phyloP scores from a whole-genome alignment of 2,797 vertebrate genomes.

The Taeniopygia guttata region DNA sequence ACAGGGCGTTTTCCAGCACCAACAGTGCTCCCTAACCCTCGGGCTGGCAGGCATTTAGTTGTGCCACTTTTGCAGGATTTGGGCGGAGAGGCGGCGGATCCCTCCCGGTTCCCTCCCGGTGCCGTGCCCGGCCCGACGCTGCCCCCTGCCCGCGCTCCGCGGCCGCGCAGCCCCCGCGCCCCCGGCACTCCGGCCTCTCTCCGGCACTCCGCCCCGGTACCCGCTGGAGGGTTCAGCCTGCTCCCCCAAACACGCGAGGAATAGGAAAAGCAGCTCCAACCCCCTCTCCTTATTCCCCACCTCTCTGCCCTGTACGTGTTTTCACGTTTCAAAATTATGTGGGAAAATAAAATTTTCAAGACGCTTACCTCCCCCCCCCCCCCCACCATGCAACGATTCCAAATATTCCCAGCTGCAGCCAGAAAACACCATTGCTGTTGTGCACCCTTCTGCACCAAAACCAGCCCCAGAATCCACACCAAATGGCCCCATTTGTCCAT shows the following conservation, averaged over 20 bases:
- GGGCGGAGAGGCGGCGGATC: too few species aligned
- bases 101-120: not conserved
- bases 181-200: not conserved
- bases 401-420: not conserved
- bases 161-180: not conserved
- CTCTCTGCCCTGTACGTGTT: fast-evolving
- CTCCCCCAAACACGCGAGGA: not conserved
- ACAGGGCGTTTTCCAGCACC: not conserved
- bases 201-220: too few species aligned
- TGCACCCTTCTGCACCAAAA: fast-evolving
- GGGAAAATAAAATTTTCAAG: fast-evolving
- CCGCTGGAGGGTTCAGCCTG: not conserved
- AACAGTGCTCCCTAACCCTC: fast-evolving
- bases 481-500: not conserved
- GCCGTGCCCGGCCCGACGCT: not conserved
- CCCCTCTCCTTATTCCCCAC: fast-evolving
- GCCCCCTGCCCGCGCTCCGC: not conserved
- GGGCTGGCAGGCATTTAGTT: not conserved
- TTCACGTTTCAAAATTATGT: fast-evolving
- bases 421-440: not conserved
- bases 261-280: not conserved
- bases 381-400: too few species aligned
- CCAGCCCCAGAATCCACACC: not conserved
- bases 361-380: too few species aligned
- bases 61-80: not conserved